These are phyloP conservation scores for Tetheella fluctuosa DNA, from an alignment of 2,888 invertebrate genomes.

Conservation along the genomic window DNA sequence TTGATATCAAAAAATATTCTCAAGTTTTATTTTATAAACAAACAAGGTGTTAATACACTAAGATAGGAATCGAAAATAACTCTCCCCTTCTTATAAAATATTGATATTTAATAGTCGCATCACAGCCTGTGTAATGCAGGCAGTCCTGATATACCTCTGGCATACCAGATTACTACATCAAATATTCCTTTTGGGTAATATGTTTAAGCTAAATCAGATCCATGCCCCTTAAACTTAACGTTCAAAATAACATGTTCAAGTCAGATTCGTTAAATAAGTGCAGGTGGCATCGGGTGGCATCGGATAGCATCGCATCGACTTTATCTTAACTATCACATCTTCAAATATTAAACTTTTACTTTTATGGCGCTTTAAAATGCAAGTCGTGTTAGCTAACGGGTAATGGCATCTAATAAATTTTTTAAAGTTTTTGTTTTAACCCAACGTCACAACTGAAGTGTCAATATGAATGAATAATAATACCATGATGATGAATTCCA, in stretches of 20 bases:
- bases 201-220: conserved; percentile 32
- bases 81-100: conserved; percentile 75
- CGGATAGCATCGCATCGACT: conserved; percentile 59
- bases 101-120: conserved; percentile 79
- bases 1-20: conserved; percentile 54
- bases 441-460: conserved; percentile 17
- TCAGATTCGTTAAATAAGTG: conserved; percentile 49
- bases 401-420: conserved; percentile 55
- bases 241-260: conserved; percentile 25
- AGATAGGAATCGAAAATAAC: conserved; percentile 73
- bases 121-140: conserved; percentile 74
- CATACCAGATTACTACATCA: conserved; percentile 78
- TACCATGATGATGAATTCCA: conserved; percentile 5
- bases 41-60: conserved; percentile 79
- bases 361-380: conserved; percentile 75
- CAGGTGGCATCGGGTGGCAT: conserved; percentile 78
- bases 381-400: conserved; percentile 70
- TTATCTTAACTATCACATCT: conserved; percentile 79
- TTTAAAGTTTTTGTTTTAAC: conserved; percentile 39
- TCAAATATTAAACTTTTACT: conserved; percentile 80
- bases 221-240: conserved; percentile 25
- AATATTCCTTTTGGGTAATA: conserved; percentile 62
- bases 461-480: conserved; percentile 15
- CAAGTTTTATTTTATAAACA: conserved; percentile 59
- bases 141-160: conserved; percentile 67